A percentile compares a stretch with the other conserved stretches of the same genome.
Conservation (phyloP, 2,888 invertebrate genomes). For the Notodonta ziczac region DNA sequence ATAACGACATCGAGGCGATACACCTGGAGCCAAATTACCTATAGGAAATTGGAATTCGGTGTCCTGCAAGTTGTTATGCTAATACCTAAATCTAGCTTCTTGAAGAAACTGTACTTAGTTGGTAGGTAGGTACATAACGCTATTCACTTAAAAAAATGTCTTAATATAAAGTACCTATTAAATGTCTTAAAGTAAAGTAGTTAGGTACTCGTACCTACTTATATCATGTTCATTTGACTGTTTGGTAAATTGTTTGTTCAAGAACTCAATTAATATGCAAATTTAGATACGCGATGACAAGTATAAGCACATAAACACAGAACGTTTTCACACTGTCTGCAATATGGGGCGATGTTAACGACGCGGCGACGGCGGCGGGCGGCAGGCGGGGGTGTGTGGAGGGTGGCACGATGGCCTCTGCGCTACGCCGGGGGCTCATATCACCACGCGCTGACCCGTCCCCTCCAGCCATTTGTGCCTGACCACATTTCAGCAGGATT, state of each 20-base stretch:
- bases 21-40: neutral
- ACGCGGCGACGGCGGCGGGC: no score
- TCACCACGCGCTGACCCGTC: slow-evolving; percentile 15
- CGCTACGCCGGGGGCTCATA: slow-evolving; percentile 14
- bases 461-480: slow-evolving; percentile 39
- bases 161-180: no score
- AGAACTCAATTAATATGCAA: slow-evolving; percentile 28
- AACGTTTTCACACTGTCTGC: slow-evolving; percentile 29
- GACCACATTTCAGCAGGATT: slow-evolving; percentile 37
- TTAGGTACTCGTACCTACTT: no score
- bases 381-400: slow-evolving; percentile 1
- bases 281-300: slow-evolving; percentile 21
- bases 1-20: neutral
- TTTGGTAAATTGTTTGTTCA: slow-evolving; percentile 10
- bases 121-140: no score
- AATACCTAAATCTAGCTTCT: no score
- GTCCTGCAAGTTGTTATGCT: neutral
- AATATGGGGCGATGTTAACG: slow-evolving; percentile 18
- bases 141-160: no score
- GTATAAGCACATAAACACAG: slow-evolving; percentile 23
- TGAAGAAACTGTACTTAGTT: no score
- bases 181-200: no score
- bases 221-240: no score
- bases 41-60: neutral
- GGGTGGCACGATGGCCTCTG: slow-evolving; percentile 13